Evolutionary conservation across 1,140 invertebrate genomes (phyloP).

Genomic region (Drosophila biarmipes): DNA sequence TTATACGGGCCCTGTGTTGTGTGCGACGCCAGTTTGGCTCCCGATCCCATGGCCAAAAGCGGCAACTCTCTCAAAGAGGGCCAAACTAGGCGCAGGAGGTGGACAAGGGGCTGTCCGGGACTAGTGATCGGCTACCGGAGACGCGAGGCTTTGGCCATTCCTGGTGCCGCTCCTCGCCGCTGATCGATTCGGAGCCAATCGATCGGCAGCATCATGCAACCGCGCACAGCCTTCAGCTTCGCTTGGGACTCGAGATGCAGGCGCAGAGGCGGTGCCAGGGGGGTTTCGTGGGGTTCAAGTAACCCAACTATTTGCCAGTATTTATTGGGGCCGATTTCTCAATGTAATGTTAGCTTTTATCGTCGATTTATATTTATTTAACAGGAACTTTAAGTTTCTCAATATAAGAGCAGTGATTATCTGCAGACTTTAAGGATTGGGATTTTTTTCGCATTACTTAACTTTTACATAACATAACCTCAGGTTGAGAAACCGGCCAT

Average conservation of each 20-base stretch:
- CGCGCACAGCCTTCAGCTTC: slow-evolving; percentile 66
- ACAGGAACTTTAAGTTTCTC: too few relatives aligned
- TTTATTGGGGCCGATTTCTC: too few relatives aligned
- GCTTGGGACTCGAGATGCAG: neutral
- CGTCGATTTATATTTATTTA: too few relatives aligned
- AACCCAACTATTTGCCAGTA: too few relatives aligned
- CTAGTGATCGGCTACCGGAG: slow-evolving; percentile 57
- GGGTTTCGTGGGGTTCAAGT: neutral
- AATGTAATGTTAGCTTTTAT: too few relatives aligned
- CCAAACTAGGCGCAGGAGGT: neutral
- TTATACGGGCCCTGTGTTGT: slow-evolving; percentile 57
- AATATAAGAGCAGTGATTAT: too few relatives aligned
- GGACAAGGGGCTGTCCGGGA: slow-evolving; percentile 1
- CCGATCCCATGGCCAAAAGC: slow-evolving; percentile 52
- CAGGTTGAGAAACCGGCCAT: too few relatives aligned
- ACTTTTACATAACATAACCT: too few relatives aligned
- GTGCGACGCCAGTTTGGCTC: slow-evolving; percentile 76
- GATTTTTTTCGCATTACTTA: too few relatives aligned
- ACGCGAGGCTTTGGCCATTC: slow-evolving; percentile 45
- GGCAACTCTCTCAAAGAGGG: slow-evolving; percentile 36
- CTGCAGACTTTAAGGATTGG: too few relatives aligned
- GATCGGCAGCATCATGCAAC: slow-evolving; percentile 83
- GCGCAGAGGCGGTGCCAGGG: neutral
- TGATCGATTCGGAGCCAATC: slow-evolving; percentile 81
- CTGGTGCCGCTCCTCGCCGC: slow-evolving; percentile 52